phyloP scores from a whole-genome alignment of 2,888 invertebrate genomes.

The Tubiluchus corallicola region DNA sequence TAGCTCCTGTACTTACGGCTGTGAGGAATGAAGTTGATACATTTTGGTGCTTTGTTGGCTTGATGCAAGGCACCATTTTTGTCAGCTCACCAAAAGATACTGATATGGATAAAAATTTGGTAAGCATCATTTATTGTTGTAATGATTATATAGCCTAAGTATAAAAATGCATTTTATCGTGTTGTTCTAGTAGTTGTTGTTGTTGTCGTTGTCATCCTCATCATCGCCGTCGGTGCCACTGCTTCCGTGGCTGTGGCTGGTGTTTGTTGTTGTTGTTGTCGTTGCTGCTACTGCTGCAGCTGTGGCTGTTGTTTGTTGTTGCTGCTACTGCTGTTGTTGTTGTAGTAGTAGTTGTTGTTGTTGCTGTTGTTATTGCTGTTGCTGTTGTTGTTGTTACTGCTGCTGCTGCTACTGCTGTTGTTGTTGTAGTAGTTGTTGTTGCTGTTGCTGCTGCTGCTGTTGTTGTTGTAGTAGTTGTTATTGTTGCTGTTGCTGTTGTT shows the following conservation, averaged over 20 bases:
- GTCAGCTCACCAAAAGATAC: conserved; percentile 82
- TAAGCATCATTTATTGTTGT: conserved; percentile 25
- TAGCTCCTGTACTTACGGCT: conserved; percentile 32
- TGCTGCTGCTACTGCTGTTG: not conserved
- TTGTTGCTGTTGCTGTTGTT: too few species aligned
- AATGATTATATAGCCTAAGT: not conserved
- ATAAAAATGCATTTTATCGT: too few species aligned
- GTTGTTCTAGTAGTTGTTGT: too few species aligned
- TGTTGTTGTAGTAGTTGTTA: too few species aligned
- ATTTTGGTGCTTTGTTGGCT: conserved; percentile 34
- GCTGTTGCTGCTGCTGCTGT: too few species aligned
- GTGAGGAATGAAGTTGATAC: conserved; percentile 32
- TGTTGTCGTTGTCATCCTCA: too few species aligned
- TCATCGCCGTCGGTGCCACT: too few species aligned
- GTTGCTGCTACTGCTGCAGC: not conserved
- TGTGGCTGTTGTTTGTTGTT: too few species aligned
- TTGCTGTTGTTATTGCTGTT: not conserved
- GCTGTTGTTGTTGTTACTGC: not conserved
- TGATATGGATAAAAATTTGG: conserved; percentile 81
- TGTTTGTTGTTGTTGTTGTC: too few species aligned
- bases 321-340: not conserved
- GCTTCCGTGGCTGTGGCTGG: too few species aligned
- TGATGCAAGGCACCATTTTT: conserved; percentile 52
- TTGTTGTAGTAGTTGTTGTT: too few species aligned
- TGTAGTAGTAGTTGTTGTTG: not conserved